Percentiles rank a stretch among this genome's conserved stretches.
phyloP scores from a whole-genome alignment of 1,140 invertebrate genomes.

The Chrysomallon squamiferum region DNA sequence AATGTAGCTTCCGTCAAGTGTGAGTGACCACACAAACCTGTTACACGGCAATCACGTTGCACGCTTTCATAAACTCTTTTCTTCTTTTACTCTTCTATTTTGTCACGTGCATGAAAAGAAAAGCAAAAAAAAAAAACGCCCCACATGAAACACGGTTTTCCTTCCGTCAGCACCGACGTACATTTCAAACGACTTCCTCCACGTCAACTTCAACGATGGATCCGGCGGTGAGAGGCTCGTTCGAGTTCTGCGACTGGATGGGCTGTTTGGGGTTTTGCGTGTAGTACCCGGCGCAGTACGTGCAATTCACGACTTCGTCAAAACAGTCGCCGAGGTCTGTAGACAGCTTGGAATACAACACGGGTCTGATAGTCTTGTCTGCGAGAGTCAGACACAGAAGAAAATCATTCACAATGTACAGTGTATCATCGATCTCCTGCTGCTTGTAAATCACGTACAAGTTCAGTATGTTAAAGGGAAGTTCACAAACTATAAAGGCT shows the following conservation, averaged over 20 bases:
- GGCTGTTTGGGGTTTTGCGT: neutral
- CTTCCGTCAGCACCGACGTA: too few relatives aligned
- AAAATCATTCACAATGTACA: constrained; percentile 26
- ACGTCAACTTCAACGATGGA: neutral
- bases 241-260: neutral
- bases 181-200: constrained; percentile 3
- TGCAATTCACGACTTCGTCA: constrained; percentile 43
- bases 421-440: constrained; percentile 8
- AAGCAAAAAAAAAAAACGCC: too few relatives aligned
- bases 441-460: constrained; percentile 34
- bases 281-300: constrained; percentile 14
- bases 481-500: constrained; percentile 41
- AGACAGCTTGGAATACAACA: constrained; percentile 35
- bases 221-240: neutral
- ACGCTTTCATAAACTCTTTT: too few relatives aligned
- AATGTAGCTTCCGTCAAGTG: too few relatives aligned
- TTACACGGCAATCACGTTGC: too few relatives aligned
- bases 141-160: too few relatives aligned
- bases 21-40: too few relatives aligned
- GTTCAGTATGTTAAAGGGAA: constrained; percentile 40
- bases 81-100: too few relatives aligned
- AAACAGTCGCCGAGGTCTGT: constrained; percentile 32
- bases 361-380: constrained; percentile 26
- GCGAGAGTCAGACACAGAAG: constrained; percentile 28
- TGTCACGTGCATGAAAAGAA: too few relatives aligned